phyloP scores from a whole-genome alignment of 2,113 vertebrate genomes.

The Sarotherodon lohbergeri region DNA sequence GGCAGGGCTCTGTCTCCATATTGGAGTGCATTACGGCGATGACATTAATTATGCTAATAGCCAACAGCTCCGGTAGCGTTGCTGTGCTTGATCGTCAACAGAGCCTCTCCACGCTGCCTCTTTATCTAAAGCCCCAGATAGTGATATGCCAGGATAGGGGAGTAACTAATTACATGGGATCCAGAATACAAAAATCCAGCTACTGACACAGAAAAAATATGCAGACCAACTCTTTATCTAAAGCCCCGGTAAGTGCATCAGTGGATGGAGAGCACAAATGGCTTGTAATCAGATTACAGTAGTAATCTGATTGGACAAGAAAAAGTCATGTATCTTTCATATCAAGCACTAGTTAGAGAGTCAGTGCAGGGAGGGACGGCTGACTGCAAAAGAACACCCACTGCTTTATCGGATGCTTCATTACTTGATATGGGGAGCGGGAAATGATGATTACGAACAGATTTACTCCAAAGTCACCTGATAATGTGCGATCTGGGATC shows the following conservation, averaged over 20 bases:
- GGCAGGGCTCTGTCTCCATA: slow-evolving; percentile 7
- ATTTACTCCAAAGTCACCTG: not conserved
- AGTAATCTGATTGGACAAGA: not conserved
- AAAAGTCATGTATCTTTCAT: not conserved
- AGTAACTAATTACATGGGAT: slow-evolving; percentile 42
- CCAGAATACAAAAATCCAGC: slow-evolving; percentile 42
- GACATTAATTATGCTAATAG: slow-evolving; percentile 60
- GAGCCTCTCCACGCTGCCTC: slow-evolving; percentile 9
- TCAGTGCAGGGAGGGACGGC: not conserved
- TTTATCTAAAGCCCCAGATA: slow-evolving; percentile 38
- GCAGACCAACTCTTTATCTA: slow-evolving; percentile 7
- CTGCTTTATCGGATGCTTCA: not conserved
- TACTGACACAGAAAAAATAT: not conserved
- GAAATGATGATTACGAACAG: not conserved
- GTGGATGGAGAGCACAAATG: not conserved
- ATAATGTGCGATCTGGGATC: not conserved
- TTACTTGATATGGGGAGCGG: not conserved
- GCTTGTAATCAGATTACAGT: slow-evolving; percentile 15
- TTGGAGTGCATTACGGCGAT: slow-evolving; percentile 31
- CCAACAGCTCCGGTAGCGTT: slow-evolving; percentile 30
- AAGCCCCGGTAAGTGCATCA: slow-evolving; percentile 1
- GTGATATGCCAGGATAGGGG: not conserved
- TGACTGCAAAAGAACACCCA: not conserved
- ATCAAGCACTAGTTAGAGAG: not conserved
- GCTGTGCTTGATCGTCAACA: slow-evolving; percentile 7